phyloP scores from a whole-genome alignment of 2,797 vertebrate species.

The Pangasius sanitwongsei region DNA sequence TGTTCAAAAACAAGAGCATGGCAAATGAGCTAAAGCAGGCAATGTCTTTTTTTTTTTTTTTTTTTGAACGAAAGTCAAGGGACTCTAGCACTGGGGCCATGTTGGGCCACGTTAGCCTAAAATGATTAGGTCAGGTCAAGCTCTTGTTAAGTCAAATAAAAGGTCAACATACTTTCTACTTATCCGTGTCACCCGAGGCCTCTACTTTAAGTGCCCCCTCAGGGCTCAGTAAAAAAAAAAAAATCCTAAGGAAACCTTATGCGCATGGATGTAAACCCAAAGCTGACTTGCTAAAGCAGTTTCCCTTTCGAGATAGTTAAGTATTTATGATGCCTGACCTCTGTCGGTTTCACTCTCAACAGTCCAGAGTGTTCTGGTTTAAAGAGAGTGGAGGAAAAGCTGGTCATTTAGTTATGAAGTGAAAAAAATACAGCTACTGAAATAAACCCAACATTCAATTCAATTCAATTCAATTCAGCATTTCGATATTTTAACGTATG shows the following conservation, averaged over 20 bases:
- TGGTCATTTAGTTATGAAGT: slow-evolving; percentile 21
- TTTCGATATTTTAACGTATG: not conserved
- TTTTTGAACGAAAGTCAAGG: slow-evolving; percentile 56
- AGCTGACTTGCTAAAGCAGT: slow-evolving; percentile 53
- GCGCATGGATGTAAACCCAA: slow-evolving; percentile 58
- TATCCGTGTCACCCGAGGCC: slow-evolving; percentile 61
- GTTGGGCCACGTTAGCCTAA: slow-evolving; percentile 56
- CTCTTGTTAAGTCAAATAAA: slow-evolving; percentile 64
- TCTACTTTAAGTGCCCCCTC: slow-evolving; percentile 58
- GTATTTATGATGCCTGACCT: slow-evolving; percentile 59
- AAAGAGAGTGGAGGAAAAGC: slow-evolving; percentile 31
- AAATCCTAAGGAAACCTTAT: slow-evolving; percentile 59
- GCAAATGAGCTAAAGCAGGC: slow-evolving; percentile 55
- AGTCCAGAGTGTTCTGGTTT: slow-evolving; percentile 43
- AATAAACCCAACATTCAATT: slow-evolving; percentile 10
- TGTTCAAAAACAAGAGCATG: slow-evolving; percentile 53
- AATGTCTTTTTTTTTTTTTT: slow-evolving; percentile 42
- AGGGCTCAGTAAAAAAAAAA: slow-evolving; percentile 54
- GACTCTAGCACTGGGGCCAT: slow-evolving; percentile 50
- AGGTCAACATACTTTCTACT: slow-evolving; percentile 64
- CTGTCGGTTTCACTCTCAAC: slow-evolving; percentile 47
- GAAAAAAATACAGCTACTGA: slow-evolving; percentile 26
- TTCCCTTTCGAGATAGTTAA: slow-evolving; percentile 58
- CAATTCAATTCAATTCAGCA: not conserved
- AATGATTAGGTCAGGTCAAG: slow-evolving; percentile 64